Evolutionary conservation across 2,888 invertebrate species (phyloP).

Genomic region (Sesamia inferens): DNA sequence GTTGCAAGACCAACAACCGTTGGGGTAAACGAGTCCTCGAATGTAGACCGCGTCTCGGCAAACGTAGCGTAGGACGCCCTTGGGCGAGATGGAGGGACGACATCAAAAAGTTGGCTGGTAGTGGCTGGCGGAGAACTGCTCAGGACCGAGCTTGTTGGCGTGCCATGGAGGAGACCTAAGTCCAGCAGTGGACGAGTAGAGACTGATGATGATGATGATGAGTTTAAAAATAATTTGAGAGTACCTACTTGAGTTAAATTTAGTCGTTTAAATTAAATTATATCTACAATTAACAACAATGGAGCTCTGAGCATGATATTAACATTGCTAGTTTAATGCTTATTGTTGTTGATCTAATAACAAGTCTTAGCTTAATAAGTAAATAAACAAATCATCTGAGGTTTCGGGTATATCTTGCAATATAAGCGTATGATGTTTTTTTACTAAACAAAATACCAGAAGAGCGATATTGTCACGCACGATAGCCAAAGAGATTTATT

Average conservation of each 20-base stretch:
- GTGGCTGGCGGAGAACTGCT: too few relatives aligned
- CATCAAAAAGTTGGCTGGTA: too few relatives aligned
- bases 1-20: too few relatives aligned
- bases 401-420: background rate
- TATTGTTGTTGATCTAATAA: conserved; percentile 6
- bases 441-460: background rate
- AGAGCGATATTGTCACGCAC: background rate
- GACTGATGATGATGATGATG: too few relatives aligned
- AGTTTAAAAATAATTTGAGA: background rate
- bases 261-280: background rate
- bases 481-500: too few relatives aligned
- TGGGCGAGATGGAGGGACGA: too few relatives aligned
- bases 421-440: background rate
- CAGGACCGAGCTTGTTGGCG: too few relatives aligned
- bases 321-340: conserved; percentile 17
- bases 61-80: too few relatives aligned
- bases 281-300: conserved; percentile 16
- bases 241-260: background rate
- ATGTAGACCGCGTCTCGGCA: too few relatives aligned
- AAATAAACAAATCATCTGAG: conserved; percentile 13
- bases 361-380: background rate
- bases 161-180: too few relatives aligned
- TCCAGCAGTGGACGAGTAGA: too few relatives aligned
- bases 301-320: background rate
- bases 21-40: too few relatives aligned